phyloP scores from a whole-genome alignment of 2,797 vertebrate species.

The Myioborus miniatus region DNA sequence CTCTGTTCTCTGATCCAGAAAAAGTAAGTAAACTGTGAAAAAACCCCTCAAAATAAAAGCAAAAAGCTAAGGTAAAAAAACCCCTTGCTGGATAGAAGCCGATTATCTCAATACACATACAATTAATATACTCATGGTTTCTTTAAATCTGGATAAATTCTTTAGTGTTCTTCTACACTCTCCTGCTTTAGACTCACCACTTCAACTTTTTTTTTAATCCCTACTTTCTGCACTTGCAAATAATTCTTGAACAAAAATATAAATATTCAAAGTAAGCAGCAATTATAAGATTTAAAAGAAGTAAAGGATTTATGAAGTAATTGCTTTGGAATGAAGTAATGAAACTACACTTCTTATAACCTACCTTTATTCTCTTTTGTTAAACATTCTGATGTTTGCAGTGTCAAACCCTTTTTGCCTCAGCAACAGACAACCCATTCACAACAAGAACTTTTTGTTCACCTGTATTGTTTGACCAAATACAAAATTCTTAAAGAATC shows the following conservation, averaged over 20 bases:
- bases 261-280: background rate
- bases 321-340: background rate
- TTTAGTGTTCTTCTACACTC: background rate
- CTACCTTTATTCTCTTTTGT: background rate
- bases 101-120: background rate
- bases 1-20: background rate
- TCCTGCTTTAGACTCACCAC: background rate
- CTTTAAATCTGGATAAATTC: background rate
- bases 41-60: fast-evolving
- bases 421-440: background rate
- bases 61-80: background rate
- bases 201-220: background rate
- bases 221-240: background rate
- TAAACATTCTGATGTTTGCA: background rate
- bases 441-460: background rate
- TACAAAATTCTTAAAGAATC: background rate
- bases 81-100: fast-evolving
- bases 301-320: background rate
- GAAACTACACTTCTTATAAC: background rate
- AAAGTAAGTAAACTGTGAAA: background rate
- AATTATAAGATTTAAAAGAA: background rate
- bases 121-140: background rate
- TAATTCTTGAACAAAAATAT: background rate
- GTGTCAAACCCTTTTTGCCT: background rate
- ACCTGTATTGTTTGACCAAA: background rate